Evolutionary conservation across 2,797 vertebrate genomes (phyloP), one percentile per base, ranked within the genome.

Genomic region (Hypotaenidia philippensis): DNA sequence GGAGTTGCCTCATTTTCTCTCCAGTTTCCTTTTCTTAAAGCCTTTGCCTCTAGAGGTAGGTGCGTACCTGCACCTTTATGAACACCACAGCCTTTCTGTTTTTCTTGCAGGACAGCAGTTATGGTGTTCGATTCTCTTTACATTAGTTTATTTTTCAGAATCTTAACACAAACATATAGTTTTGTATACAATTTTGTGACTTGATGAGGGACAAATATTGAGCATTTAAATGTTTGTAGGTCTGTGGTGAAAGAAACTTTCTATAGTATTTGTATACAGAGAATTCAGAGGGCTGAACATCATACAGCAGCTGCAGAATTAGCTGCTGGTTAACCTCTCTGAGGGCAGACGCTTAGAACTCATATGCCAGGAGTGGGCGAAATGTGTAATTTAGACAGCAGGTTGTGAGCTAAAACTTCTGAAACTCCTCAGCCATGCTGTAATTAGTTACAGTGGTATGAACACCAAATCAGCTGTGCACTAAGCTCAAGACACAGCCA

Each of bases 401-500:
- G 89, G 64, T 89, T 95, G 34, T 47, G 47, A 38, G 55, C 83
- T 96, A 91, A 96, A 91, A 55, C 75, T 87, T 72, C 61, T 90
- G 89, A 93, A 94, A 57, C 29, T 96, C 59, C 45, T 94, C 75
- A 91, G 63, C 25, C 55, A 10, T 79, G 65, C 75, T 94, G 81
- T 90, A 94, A 93, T 91, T 95, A 96, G n/a, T 89, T 93, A 69
- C 64, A 82, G 84, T 47, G 86, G 45, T 92, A 44, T 40, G 93
- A 92, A 61, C 75, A 75, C 47, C 75, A 77, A 91, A 82, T 97
- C 94, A 96, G 52, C 83, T 80, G 41, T 63, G 40, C 29, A 31
- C 72, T 94, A 74, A 88, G 40, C 31, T 97, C 55, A 89, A 91
- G 91, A 94, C 87, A 88, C 74, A 83, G 95, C 83, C 68, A 94